Percentiles rank a stretch among this genome's conserved stretches.
Conservation (phyloP, 2,113 vertebrate species). For the Porphyrio hochstetteri region DNA sequence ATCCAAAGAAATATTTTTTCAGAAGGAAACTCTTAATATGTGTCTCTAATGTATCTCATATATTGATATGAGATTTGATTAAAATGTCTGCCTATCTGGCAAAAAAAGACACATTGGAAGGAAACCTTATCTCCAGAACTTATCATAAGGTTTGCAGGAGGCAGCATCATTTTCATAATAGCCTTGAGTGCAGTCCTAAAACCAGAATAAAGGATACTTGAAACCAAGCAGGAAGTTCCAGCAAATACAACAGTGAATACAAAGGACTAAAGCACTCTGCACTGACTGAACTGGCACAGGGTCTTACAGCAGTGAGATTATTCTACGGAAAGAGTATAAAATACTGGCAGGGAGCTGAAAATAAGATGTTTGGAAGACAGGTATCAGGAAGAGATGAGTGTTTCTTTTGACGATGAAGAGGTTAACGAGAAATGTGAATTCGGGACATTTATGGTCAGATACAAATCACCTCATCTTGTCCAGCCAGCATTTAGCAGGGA, state of each 20-base stretch:
- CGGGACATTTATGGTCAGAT: not conserved
- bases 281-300: not conserved
- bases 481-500: not conserved
- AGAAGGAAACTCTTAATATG: not conserved
- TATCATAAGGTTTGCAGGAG: not conserved
- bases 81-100: not conserved
- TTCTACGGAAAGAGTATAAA: not conserved
- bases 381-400: not conserved
- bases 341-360: not conserved
- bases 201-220: not conserved
- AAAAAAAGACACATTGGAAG: not conserved
- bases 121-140: not conserved
- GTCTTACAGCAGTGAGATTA: not conserved
- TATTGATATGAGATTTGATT: not conserved
- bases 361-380: not conserved
- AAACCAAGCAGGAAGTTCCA: not conserved
- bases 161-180: not conserved
- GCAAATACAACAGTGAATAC: not conserved
- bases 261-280: not conserved
- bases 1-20: not conserved
- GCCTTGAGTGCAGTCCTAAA: not conserved
- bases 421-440: not conserved
- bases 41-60: not conserved
- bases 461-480: not conserved
- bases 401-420: not conserved